Evolutionary conservation across 2,797 vertebrate genomes (phyloP).

Genomic region (Falco rusticolus): DNA sequence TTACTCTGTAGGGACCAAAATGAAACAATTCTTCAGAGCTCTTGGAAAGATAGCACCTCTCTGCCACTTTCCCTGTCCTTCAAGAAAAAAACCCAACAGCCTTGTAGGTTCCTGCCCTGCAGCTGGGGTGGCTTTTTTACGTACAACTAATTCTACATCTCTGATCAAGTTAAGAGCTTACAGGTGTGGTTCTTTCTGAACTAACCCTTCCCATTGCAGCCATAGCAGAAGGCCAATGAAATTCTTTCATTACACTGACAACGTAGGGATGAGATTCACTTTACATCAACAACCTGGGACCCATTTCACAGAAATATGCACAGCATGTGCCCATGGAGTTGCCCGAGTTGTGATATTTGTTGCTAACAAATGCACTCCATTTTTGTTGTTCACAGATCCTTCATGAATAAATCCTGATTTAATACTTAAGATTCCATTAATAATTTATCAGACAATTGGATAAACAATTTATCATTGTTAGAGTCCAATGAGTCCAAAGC

Average conservation of each 20-base stretch:
- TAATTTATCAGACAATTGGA: background rate
- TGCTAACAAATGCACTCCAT: background rate
- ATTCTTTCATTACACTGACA: background rate
- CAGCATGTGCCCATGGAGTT: background rate
- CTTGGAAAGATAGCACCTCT: background rate
- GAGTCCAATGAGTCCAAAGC: background rate
- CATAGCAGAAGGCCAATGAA: background rate
- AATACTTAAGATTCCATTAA: background rate
- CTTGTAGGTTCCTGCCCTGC: background rate
- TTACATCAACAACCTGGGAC: background rate
- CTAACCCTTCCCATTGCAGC: background rate
- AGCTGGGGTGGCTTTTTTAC: background rate
- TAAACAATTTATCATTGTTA: background rate
- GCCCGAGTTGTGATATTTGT: background rate
- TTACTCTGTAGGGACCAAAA: background rate
- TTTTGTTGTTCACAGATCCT: background rate
- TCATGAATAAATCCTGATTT: background rate
- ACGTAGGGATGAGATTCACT: background rate
- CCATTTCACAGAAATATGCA: background rate
- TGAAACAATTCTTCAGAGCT: background rate
- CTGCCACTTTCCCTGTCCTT: background rate
- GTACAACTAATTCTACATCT: background rate
- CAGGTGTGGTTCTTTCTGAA: background rate
- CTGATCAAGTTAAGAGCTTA: background rate
- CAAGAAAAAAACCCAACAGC: background rate